Evolutionary conservation across 2,888 invertebrate genomes (phyloP).

Genomic region (Zygaena filipendulae): DNA sequence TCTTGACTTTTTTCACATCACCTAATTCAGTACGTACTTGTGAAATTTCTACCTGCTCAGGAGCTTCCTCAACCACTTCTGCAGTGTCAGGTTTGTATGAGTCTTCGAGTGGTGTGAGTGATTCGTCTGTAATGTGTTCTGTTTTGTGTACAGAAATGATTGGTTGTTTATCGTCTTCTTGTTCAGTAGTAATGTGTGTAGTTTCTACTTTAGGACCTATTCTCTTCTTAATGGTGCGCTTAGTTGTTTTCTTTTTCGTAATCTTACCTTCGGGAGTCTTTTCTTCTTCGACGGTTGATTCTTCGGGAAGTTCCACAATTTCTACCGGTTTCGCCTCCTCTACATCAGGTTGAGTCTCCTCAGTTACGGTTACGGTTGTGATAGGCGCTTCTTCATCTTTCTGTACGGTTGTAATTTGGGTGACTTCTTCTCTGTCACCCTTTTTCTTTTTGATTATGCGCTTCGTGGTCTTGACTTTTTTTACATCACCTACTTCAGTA

Average conservation of each 20-base stretch:
- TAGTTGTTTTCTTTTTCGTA: constrained; percentile 17
- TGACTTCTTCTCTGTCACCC: constrained; percentile 15
- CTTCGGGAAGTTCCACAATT: constrained; percentile 30
- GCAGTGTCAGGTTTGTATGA: constrained; percentile 15
- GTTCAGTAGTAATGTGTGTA: constrained; percentile 28
- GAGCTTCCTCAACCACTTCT: constrained; percentile 18
- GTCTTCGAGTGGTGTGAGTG: constrained; percentile 16
- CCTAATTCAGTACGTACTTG: constrained; percentile 19
- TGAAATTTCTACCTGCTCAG: constrained; percentile 19
- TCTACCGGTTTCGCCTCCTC: constrained; percentile 20
- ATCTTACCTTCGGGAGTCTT: constrained; percentile 14
- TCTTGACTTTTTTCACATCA: constrained; percentile 26
- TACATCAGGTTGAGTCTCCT: constrained; percentile 12
- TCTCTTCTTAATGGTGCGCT: constrained; percentile 27
- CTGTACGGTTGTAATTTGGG: constrained; percentile 19
- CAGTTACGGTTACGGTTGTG: constrained; percentile 18
- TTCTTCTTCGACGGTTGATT: constrained; percentile 21
- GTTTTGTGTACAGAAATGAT: constrained; percentile 19
- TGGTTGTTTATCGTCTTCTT: constrained; percentile 27
- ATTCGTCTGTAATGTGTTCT: constrained; percentile 26
- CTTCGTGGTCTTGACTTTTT: too few species aligned
- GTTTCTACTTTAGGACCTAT: constrained; percentile 32
- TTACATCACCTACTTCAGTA: too few species aligned
- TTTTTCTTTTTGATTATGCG: too few species aligned
- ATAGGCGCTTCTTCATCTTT: constrained; percentile 21